Percentiles rank a stretch among this genome's conserved stretches.
Conservation (phyloP, 2,797 vertebrate genomes). For the Myotis vivesi region DNA sequence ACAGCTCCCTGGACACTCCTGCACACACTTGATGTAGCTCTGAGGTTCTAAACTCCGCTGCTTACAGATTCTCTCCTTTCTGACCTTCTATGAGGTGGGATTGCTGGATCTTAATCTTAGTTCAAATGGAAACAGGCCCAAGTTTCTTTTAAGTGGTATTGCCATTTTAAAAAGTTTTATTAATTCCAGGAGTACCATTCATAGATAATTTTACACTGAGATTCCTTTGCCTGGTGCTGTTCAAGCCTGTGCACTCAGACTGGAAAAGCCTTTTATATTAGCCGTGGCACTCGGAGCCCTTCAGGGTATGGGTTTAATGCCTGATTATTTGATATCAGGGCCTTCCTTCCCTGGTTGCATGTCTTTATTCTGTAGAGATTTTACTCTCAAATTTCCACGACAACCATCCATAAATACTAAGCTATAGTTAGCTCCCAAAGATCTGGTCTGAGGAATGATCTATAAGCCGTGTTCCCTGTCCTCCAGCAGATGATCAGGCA, state of each 20-base stretch:
- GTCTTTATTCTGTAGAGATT: background rate
- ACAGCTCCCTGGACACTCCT: background rate
- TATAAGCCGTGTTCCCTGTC: background rate
- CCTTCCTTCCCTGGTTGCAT: background rate
- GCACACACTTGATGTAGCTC: background rate
- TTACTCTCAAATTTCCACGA: background rate
- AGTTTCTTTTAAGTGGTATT: conserved; percentile 6
- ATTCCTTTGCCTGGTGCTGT: background rate
- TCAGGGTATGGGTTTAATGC: background rate
- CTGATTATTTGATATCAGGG: background rate
- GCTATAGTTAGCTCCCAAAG: background rate
- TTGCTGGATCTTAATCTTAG: background rate
- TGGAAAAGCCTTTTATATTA: background rate
- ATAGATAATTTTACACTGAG: background rate
- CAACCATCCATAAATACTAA: background rate
- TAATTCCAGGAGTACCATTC: background rate
- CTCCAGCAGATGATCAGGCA: background rate
- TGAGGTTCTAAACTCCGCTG: background rate
- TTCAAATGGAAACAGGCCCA: background rate
- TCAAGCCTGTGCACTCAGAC: background rate
- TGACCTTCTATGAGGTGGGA: background rate
- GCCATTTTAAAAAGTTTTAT: background rate
- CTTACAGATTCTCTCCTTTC: background rate
- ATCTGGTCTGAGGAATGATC: background rate
- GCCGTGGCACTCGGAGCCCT: background rate